Base-by-base conservation (phyloP, 2,797 vertebrate genomes). In the Etheostoma perlongum region DNA sequence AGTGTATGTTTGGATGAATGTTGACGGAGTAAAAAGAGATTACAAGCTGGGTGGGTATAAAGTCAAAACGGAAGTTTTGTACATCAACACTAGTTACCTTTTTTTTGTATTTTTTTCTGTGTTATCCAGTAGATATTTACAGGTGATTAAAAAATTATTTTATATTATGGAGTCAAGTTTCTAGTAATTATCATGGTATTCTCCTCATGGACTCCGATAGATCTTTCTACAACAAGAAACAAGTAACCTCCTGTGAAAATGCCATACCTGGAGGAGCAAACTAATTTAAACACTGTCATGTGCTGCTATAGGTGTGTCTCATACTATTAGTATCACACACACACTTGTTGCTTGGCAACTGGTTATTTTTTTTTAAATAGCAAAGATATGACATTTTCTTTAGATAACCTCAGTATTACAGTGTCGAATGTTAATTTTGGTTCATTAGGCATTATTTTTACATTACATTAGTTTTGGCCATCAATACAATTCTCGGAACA, bases 21-120 rank as follows among this genome's bases (percentile, higher is more conserved):
- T 47, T 74, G 27, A 13, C 33, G 13, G 54, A 40, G 16, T 53
- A 67, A 49, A 40, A 44, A 77, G 30, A 47, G 12, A 68, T 66
- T 78, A 84, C 48, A 64, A 68, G 65, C 53, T 61, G 55, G 62
- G 66, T 44, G 69, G n/a, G 2, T 6, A 64, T 44, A 62, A 78
- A 68, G 53, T 44, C 55, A 48, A 16, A 73, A 36, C 48, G 7
- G 8, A 71, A 9, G 15, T 73, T 73, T 68, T 75, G 30, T 53
- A 49, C 44, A 61, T 74, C 64, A 81, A 79, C 0, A 21, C 25
- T 8, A 7, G 18, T 25, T 33, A 8, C 19, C 19, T 30, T 12
- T 33, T 33, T 60, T 6, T 21, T 14, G 13, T 54, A 12, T 14
- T 61, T 30, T 23, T 47, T 23, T 40, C 25, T 18, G 9, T 47